Base-by-base conservation (phyloP, 2,888 invertebrate species). In the Agrochola lychnidis region DNA sequence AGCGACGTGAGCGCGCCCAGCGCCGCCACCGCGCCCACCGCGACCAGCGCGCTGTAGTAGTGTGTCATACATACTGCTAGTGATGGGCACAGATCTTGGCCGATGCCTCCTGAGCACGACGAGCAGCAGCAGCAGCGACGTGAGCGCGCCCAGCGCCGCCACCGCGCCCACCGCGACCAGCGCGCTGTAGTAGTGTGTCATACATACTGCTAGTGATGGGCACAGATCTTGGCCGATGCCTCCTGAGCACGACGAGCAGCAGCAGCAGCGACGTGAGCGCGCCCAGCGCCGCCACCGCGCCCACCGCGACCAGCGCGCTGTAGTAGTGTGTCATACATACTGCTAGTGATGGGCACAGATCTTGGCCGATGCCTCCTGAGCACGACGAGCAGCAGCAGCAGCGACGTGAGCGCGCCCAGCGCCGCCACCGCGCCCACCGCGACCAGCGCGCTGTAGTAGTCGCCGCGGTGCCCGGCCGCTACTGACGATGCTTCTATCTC, bases 171-270 rank as follows among this genome's bases (percentile, higher is more conserved):
- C 98, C 62, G 98, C 98, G 59, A 99, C 98, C 90, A 99, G 95
- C 10, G 99, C 98, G 61, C 98, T 98, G 93, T 99, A 99, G 95
- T 99, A 99, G 94, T 98, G n/a, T n/a, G n/a, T n/a, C n/a, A n/a
- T n/a, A n/a, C n/a, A n/a, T n/a, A n/a, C n/a, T n/a, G n/a, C 96
- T 91, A 70, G 97, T 97, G 78, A 97, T 97, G n/a, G 97, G 93
- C 80, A 96, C 96, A 63, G 97, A 96, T 70, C 94, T 95, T 90
- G 97, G 97, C 75, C 93, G 96, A 90, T 94, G 98, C 90, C 98
- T 97, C 89, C 98, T 97, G 90, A 99, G 97, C 59, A 99, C 97
- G 86, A 99, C 98, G 87, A 99, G 97, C 67, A 99, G 96, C 70
- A 99, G 95, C 72, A 98, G 97, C 67, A 99, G 95, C 10, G 99